A percentile compares a stretch with the other conserved stretches of the same genome.
phyloP scores from a whole-genome alignment of 2,888 invertebrate species.

The Pandemis corylana region DNA sequence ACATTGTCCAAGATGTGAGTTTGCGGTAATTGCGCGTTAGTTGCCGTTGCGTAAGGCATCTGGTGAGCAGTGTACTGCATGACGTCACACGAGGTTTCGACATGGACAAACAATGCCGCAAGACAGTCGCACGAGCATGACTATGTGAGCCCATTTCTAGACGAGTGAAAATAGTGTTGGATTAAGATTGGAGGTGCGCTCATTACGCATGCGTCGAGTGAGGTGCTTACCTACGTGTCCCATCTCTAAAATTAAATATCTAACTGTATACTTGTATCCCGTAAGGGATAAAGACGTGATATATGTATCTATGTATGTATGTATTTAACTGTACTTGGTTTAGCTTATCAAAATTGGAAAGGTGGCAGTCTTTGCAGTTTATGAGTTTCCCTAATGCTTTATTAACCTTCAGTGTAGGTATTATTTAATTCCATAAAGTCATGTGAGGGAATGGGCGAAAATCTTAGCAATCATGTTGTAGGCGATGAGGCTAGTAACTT shows the following conservation, averaged over 20 bases:
- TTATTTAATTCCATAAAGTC: too few species aligned
- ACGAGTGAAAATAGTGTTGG: slow-evolving; percentile 30
- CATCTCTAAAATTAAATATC: not conserved
- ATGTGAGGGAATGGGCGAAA: too few species aligned
- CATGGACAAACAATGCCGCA: slow-evolving; percentile 72
- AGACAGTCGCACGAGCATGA: slow-evolving; percentile 54
- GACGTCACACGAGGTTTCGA: slow-evolving; percentile 75
- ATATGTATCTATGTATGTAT: too few species aligned
- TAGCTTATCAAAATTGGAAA: not conserved
- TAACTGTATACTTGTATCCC: not conserved
- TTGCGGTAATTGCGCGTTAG: slow-evolving; percentile 40
- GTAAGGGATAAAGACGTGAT: too few species aligned
- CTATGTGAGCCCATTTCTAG: slow-evolving; percentile 68
- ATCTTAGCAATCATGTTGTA: too few species aligned
- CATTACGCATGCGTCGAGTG: slow-evolving; percentile 22
- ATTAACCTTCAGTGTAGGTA: not conserved
- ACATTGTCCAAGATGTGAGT: slow-evolving; percentile 46
- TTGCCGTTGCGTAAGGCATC: slow-evolving; percentile 58
- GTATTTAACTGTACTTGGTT: not conserved
- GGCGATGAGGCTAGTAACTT: too few species aligned
- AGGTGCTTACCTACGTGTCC: not conserved
- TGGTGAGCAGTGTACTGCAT: slow-evolving; percentile 51
- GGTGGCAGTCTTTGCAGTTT: not conserved
- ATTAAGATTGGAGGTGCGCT: slow-evolving; percentile 32
- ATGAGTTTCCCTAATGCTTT: not conserved